These are phyloP conservation scores for Corythoichthys haematopterus DNA, from an alignment of 2,113 vertebrate species.

Conservation along the genomic window DNA sequence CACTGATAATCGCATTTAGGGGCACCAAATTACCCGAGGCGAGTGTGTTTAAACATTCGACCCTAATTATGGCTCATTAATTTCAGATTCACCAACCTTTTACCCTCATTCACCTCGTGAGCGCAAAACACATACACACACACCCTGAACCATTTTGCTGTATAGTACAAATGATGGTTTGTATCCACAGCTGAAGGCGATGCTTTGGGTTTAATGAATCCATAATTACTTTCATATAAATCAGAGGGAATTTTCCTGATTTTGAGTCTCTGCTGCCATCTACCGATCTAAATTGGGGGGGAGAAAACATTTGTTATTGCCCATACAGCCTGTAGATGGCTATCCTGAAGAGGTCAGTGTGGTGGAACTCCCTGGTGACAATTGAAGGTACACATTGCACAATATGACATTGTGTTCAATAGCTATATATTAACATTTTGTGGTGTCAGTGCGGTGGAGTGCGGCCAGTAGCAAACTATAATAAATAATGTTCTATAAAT, in stretches of 20 bases:
- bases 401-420: too few relatives aligned
- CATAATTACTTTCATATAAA: slow-evolving; percentile 44
- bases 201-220: slow-evolving; percentile 46
- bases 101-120: slow-evolving; percentile 14
- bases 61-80: slow-evolving; percentile 57
- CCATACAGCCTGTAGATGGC: slow-evolving; percentile 28
- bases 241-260: slow-evolving; percentile 4
- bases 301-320: neutral
- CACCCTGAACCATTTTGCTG: slow-evolving; percentile 28
- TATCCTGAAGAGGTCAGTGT: neutral
- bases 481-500: neutral
- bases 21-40: slow-evolving; percentile 59
- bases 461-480: neutral
- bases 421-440: too few relatives aligned
- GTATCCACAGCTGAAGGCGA: slow-evolving; percentile 34
- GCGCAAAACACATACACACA: slow-evolving; percentile 5
- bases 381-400: neutral
- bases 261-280: slow-evolving; percentile 55
- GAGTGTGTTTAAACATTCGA: slow-evolving; percentile 42
- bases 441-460: too few relatives aligned
- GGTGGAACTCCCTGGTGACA: neutral
- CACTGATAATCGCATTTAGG: slow-evolving; percentile 63
- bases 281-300: slow-evolving; percentile 3
- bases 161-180: slow-evolving; percentile 37
- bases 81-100: slow-evolving; percentile 35